Conservation (phyloP, 2,888 invertebrate species). For the Drosophila ustulata region DNA sequence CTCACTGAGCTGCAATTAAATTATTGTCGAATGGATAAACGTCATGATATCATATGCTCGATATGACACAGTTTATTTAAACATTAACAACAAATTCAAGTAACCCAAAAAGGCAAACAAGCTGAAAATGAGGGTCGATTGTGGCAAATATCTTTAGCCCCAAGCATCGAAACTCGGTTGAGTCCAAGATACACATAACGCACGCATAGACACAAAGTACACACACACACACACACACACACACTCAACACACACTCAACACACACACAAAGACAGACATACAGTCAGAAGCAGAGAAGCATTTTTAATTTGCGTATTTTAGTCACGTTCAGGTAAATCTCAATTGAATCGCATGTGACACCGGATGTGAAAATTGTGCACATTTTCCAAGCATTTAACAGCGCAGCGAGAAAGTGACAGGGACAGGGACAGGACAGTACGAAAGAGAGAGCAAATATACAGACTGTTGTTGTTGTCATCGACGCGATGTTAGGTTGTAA, state of each 20-base stretch:
- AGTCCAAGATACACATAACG: constrained; percentile 27
- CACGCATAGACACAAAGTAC: constrained; percentile 25
- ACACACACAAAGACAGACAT: neutral
- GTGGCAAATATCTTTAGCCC: constrained; percentile 10
- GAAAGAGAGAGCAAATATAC: constrained; percentile 1
- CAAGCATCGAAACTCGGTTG: constrained; percentile 13
- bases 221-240: constrained; percentile 28
- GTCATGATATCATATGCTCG: constrained; percentile 22
- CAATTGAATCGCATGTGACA: constrained; percentile 83
- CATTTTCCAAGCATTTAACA: constrained; percentile 78
- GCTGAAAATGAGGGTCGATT: constrained; percentile 49
- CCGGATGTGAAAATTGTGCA: constrained; percentile 82
- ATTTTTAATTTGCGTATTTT: constrained; percentile 81
- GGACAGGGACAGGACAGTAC: constrained; percentile 6
- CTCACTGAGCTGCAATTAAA: constrained; percentile 8
- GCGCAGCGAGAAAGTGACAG: constrained; percentile 32
- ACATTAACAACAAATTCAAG: constrained; percentile 28
- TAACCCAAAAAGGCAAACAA: constrained; percentile 30
- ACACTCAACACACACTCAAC: constrained; percentile 18
- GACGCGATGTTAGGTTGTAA: constrained; percentile 37
- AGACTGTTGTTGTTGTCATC: constrained; percentile 32
- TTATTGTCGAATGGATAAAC: constrained; percentile 9
- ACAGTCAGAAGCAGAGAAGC: constrained; percentile 28
- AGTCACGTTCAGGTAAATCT: constrained; percentile 82
- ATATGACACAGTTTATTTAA: constrained; percentile 33